These are phyloP conservation scores for Biston stratarius DNA, from an alignment of 2,888 invertebrate genomes.

Conservation along the genomic window DNA sequence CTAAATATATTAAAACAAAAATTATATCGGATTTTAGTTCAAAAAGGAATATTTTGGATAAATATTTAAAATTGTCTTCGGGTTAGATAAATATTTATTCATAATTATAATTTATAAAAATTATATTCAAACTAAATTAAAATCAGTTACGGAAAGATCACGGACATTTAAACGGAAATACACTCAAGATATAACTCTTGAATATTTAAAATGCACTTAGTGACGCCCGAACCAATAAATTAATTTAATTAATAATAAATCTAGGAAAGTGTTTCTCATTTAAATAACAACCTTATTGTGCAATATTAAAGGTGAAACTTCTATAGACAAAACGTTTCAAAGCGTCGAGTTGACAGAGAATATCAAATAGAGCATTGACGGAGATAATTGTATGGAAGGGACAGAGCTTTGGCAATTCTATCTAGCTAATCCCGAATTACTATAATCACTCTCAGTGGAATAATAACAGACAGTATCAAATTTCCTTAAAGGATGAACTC, in stretches of 20 bases:
- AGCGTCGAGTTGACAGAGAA: slow-evolving; percentile 2
- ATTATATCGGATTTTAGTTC: too few species aligned
- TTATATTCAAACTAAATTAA: too few species aligned
- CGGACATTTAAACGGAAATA: too few species aligned
- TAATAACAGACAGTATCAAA: slow-evolving; percentile 10
- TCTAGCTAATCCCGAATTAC: slow-evolving; percentile 26
- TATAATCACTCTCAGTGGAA: slow-evolving; percentile 34
- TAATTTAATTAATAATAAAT: slow-evolving; percentile 12
- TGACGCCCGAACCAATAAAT: too few species aligned
- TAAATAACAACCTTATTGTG: background rate
- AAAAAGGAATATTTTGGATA: too few species aligned
- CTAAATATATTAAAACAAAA: too few species aligned
- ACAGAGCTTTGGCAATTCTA: slow-evolving; percentile 25
- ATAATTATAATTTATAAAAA: too few species aligned
- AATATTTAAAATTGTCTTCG: too few species aligned
- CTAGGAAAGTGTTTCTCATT: background rate
- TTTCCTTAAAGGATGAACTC: background rate
- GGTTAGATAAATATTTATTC: too few species aligned
- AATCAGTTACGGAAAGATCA: too few species aligned
- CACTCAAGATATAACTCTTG: too few species aligned
- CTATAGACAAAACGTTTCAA: background rate
- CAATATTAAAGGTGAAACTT: background rate
- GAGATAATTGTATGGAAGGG: slow-evolving; percentile 29
- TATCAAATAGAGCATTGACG: slow-evolving; percentile 2
- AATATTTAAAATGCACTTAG: too few species aligned